Percentiles rank a stretch among this genome's conserved stretches.
Conservation (phyloP, 1,140 invertebrate genomes). For the Oedothorax gibbosus region DNA sequence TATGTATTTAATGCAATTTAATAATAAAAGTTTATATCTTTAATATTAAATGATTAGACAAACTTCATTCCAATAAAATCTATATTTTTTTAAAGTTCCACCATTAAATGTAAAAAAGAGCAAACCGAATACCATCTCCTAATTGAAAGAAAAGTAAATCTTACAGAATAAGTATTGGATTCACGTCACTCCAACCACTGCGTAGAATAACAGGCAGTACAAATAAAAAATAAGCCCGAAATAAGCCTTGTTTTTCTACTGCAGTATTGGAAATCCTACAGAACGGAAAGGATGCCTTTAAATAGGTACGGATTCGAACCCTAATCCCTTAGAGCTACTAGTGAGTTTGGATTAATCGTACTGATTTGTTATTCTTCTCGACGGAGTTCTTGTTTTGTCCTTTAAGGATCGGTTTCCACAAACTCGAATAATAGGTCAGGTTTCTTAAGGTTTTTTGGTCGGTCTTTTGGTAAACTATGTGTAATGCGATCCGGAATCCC, state of each 20-base stretch:
- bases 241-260: neutral
- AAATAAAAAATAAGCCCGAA: neutral
- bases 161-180: neutral
- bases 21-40: no score
- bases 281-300: constrained; percentile 10
- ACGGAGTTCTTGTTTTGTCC: constrained; percentile 1
- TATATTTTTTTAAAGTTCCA: neutral
- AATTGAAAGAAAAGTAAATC: neutral
- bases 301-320: constrained; percentile 16
- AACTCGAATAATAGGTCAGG: neutral
- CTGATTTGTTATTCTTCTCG: constrained; percentile 29
- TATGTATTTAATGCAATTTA: no score
- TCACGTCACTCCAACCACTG: neutral
- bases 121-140: neutral
- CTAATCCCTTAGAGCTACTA: constrained; percentile 13
- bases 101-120: neutral
- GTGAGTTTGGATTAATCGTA: constrained; percentile 36
- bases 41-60: neutral
- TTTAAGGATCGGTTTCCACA: neutral
- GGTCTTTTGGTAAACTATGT: constrained; percentile 10
- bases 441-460: neutral
- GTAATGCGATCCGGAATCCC: neutral
- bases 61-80: neutral
- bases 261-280: constrained; percentile 4
- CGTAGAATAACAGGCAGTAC: neutral